Evolutionary conservation across 2,888 invertebrate species (phyloP), one percentile per base, ranked within the genome.

Genomic region (Pecten maximus): DNA sequence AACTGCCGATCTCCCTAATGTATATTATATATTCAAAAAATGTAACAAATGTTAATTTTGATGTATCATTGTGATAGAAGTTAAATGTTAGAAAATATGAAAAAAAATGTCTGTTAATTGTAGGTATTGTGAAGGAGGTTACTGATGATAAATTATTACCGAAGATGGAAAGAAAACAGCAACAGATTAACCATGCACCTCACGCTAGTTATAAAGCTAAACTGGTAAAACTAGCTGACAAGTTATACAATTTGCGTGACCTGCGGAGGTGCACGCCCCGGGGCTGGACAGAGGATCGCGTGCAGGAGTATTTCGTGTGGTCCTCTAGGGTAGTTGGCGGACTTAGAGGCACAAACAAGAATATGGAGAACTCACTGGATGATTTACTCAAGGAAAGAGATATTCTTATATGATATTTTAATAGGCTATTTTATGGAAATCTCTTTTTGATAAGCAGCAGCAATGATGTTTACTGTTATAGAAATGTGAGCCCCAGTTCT

Each of bases 221-320:
- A 95, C 97, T 98, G 40, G 98, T 98, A 0, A 98, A 98, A 96
- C 96, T 98, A 93, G 98, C 98, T 0, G 98, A 98, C 97, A 98
- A 98, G 96, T 97, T 98, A 92, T 98, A 98, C 96, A 98, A 98
- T 97, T 97, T 98, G 23, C 96, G 98, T 88, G 98, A 98, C 97
- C 96, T 98, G 87, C 97, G 97, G 44, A 96, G 97, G 39, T 96
- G 96, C 0, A 97, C 97, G 1, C 97, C 97, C 0, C 91, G 91
- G 28, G 98, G 97, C 23, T 98, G 98, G 98, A 97, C 97, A 0
- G 96, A 97, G 89, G 97, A 97, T 91, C 91, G 98, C 86, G 97
- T 98, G 0, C 92, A 96, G 6, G 97, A 97, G 92, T 98, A 98
- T 96, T 98, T 98, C 95, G 94, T 97, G 87, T 98, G 98, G 98